These are phyloP conservation scores for Mormyrus proboscirostris DNA, from an alignment of 2,797 vertebrate species.

Conservation along the genomic window DNA sequence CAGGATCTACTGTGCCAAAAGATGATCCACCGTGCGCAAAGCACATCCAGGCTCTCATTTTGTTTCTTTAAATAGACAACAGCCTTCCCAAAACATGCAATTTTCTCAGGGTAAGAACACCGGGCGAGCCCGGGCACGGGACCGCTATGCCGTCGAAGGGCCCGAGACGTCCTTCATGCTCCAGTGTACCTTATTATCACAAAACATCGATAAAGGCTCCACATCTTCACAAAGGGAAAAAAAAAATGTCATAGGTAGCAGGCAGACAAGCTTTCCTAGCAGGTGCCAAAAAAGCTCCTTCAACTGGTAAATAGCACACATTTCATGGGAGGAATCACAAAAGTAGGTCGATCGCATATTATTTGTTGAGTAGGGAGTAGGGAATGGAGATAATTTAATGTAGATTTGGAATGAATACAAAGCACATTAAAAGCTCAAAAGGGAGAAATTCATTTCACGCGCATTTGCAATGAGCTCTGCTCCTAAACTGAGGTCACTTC, in stretches of 20 bases:
- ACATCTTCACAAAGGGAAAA: background rate
- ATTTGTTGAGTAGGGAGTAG: background rate
- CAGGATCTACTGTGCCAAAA: background rate
- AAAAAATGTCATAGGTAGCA: background rate
- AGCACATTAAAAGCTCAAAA: slow-evolving; percentile 1
- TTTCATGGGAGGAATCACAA: background rate
- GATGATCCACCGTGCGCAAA: background rate
- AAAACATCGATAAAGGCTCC: background rate
- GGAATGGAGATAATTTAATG: background rate
- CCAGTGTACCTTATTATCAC: background rate
- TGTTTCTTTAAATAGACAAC: background rate
- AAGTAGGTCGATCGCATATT: background rate
- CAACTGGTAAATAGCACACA: background rate
- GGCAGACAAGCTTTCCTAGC: background rate
- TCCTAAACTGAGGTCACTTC: background rate
- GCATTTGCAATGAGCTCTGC: background rate
- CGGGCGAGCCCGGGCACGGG: background rate
- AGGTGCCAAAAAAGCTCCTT: background rate
- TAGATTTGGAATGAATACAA: background rate
- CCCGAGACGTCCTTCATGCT: background rate
- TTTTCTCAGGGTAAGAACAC: background rate
- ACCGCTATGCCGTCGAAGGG: background rate
- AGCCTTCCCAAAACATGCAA: background rate
- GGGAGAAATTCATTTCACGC: background rate
- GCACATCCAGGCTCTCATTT: slow-evolving; percentile 1